phyloP scores from a whole-genome alignment of 1,140 invertebrate genomes.

The Mercenaria mercenaria region DNA sequence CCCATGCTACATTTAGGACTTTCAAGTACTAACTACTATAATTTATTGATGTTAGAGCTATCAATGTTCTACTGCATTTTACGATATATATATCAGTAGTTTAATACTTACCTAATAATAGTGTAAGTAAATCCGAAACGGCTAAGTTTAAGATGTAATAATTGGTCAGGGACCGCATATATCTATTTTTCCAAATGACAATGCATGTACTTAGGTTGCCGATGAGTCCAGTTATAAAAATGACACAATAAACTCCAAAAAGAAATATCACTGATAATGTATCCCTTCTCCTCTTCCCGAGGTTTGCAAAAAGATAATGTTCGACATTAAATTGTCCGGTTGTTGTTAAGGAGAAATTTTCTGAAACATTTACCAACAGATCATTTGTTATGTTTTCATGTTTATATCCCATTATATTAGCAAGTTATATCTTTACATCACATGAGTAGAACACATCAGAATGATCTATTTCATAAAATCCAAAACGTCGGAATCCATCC shows the following conservation, averaged over 20 bases:
- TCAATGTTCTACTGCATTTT: too few relatives aligned
- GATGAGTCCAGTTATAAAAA: slow-evolving; percentile 80
- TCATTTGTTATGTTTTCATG: too few relatives aligned
- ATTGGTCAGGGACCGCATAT: slow-evolving; percentile 92
- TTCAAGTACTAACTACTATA: too few relatives aligned
- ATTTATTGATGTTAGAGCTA: too few relatives aligned
- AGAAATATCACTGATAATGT: slow-evolving; percentile 68
- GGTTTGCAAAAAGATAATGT: slow-evolving; percentile 15
- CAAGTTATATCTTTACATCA: too few relatives aligned
- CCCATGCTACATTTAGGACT: too few relatives aligned
- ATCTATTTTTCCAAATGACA: slow-evolving; percentile 84
- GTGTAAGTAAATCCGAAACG: slow-evolving; percentile 95
- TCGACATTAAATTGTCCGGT: not conserved
- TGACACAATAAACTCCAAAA: slow-evolving; percentile 77
- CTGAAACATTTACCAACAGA: too few relatives aligned
- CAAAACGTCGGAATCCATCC: too few relatives aligned
- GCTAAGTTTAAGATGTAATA: slow-evolving; percentile 97
- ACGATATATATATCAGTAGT: too few relatives aligned
- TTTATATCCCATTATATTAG: too few relatives aligned
- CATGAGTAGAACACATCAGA: too few relatives aligned
- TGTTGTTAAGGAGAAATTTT: not conserved
- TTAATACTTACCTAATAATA: slow-evolving; percentile 87
- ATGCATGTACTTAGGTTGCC: slow-evolving; percentile 83
- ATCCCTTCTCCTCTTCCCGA: slow-evolving; percentile 72
- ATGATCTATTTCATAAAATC: too few relatives aligned